Evolutionary conservation across 2,888 invertebrate genomes (phyloP).

Genomic region (Hoplodrina blanda): DNA sequence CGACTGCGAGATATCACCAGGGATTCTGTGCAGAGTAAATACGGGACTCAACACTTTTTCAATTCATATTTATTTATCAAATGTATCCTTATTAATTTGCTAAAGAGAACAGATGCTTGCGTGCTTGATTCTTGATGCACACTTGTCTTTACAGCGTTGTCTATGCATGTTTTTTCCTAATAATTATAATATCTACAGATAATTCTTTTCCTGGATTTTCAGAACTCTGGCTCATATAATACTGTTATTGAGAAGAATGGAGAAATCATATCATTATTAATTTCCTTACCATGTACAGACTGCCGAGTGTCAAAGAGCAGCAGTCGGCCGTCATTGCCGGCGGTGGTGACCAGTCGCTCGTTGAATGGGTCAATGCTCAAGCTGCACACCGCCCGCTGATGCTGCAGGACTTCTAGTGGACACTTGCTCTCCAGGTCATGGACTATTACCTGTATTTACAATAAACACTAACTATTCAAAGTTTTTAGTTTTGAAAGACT

Average conservation of each 20-base stretch:
- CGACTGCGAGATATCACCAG: conserved; percentile 86
- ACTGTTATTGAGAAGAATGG: too few species aligned
- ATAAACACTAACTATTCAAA: background rate
- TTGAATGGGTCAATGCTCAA: conserved; percentile 96
- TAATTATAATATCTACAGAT: too few species aligned
- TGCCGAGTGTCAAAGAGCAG: conserved; percentile 96
- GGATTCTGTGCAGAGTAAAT: conserved; percentile 84
- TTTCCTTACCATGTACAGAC: conserved; percentile 84
- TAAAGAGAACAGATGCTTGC: background rate
- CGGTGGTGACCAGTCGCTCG: conserved; percentile 95
- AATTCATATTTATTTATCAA: background rate
- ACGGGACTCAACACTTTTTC: conserved; percentile 5
- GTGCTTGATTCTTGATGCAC: background rate
- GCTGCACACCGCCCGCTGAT: conserved; percentile 97
- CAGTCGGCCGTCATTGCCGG: conserved; percentile 97
- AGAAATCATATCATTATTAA: background rate
- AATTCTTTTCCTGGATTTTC: too few species aligned
- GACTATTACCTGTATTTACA: conserved; percentile 93
- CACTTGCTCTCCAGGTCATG: conserved; percentile 93
- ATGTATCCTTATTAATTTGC: background rate
- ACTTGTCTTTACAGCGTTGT: background rate
- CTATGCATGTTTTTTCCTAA: too few species aligned
- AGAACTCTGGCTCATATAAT: too few species aligned
- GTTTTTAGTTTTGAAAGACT: too few species aligned
- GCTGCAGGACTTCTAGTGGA: conserved; percentile 94